Base-by-base conservation (phyloP, 2,797 vertebrate genomes). In the Syndactyla subalaris region DNA sequence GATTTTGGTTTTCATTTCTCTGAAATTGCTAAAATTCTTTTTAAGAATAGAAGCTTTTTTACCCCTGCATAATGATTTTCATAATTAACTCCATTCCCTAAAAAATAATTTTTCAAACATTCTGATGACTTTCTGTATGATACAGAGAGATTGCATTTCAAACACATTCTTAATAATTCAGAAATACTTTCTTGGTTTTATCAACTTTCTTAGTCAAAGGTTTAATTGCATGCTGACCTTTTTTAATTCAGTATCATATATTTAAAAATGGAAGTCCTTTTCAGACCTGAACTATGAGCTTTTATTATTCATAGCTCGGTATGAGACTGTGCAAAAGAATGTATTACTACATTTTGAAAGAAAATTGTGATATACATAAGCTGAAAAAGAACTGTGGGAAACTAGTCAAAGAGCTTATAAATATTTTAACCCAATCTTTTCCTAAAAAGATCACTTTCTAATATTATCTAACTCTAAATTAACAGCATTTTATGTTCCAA, bases 161-260 rank as follows among this genome's bases (percentile, higher is more conserved):
- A 94, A 95, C 10, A 68, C 4, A 55, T 55, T 54, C 70, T 93
- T 92, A 73, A 73, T 82, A 84, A 94, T 71, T 76, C 83, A 86
- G 83, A 90, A 92, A 88, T 79, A 46, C 36, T 92, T 94, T 39
- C 43, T 73, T 4, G 2, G 39, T 81, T 93, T 92, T 97, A 97
- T 93, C 90, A 93, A 46, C 55, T 81, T 88, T 32, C 48, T 84
- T 82, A 88, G 77, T 86, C 55, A 81, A 86, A 93, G 52, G 88
- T 93, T 94, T 94, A 96, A 96, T 95, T 97, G 92, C 80, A 79
- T 94, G 90, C 83, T 95, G 95, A 95, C 93, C 88, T 92, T 94
- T 91, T 95, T 79, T 41, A 95, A 95, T 92, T 95, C 39, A 66
- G 74, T 77, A 89, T 77, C 36, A 0, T 92, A 85, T 88, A 88